A percentile compares a stretch with the other conserved stretches of the same genome.
Evolutionary conservation across 1,140 invertebrate genomes (phyloP).

Genomic region (Branchinecta lynchi): DNA sequence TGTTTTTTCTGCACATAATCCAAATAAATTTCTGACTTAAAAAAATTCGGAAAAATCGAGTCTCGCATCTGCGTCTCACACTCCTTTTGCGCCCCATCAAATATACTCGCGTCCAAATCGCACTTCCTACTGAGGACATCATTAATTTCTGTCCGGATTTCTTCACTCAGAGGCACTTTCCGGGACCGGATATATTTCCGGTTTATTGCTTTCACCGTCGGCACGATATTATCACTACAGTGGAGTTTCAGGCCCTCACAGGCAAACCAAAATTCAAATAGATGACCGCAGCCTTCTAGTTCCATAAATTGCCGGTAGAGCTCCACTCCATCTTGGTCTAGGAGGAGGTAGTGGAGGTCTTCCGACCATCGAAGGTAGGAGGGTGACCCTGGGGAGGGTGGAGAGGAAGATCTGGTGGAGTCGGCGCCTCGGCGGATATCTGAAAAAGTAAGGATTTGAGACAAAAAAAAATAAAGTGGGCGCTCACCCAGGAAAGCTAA

Average conservation of each 20-base stretch:
- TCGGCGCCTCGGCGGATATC: constrained; percentile 13
- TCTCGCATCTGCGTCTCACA: constrained; percentile 65
- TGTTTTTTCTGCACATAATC: constrained; percentile 57
- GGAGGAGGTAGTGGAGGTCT: constrained; percentile 56
- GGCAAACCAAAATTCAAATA: constrained; percentile 69
- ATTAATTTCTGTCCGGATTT: constrained; percentile 49
- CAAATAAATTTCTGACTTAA: constrained; percentile 77
- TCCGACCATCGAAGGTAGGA: constrained; percentile 70
- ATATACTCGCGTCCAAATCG: constrained; percentile 37
- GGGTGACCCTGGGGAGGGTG: constrained; percentile 36
- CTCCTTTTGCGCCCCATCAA: constrained; percentile 50
- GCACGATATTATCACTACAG: constrained; percentile 43
- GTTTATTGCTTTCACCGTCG: constrained; percentile 64
- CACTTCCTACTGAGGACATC: constrained; percentile 45
- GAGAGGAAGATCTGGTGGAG: constrained; percentile 16
- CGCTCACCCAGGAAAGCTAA: too few species aligned
- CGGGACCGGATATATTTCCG: constrained; percentile 67
- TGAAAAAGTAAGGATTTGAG: neutral
- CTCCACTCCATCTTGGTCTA: constrained; percentile 67
- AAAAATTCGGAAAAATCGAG: constrained; percentile 75
- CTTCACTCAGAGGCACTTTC: constrained; percentile 61
- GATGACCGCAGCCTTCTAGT: constrained; percentile 49
- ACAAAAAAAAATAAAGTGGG: too few species aligned
- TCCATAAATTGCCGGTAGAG: constrained; percentile 67
- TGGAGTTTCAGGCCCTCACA: constrained; percentile 73